phyloP scores from a whole-genome alignment of 2,888 invertebrate genomes.

The Atethmia centrago region DNA sequence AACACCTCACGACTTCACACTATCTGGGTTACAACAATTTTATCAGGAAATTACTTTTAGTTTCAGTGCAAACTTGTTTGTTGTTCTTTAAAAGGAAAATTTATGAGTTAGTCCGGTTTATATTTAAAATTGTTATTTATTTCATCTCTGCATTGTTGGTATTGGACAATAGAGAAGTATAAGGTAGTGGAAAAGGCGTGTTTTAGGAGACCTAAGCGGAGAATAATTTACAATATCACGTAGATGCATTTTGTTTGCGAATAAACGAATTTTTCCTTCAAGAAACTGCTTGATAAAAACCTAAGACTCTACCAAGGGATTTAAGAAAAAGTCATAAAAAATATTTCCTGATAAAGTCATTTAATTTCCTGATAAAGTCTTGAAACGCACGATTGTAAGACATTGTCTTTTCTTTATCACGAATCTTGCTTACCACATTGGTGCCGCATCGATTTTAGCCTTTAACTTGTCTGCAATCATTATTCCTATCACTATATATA shows the following conservation, averaged over 20 bases:
- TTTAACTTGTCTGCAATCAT: too few relatives aligned
- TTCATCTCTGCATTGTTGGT: background rate
- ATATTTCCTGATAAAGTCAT: too few relatives aligned
- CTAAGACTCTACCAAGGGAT: too few relatives aligned
- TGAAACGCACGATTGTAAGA: background rate
- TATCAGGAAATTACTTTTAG: conserved; percentile 59
- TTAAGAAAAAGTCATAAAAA: too few relatives aligned
- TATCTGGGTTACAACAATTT: conserved; percentile 51
- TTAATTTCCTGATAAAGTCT: too few relatives aligned
- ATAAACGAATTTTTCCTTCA: background rate
- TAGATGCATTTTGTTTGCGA: background rate
- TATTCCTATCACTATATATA: too few relatives aligned
- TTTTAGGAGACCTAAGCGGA: background rate
- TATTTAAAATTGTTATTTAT: conserved; percentile 44
- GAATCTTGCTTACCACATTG: background rate
- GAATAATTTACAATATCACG: background rate
- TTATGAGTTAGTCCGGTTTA: conserved; percentile 32
- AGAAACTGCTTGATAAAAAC: background rate
- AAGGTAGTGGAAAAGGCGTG: background rate
- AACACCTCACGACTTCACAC: conserved; percentile 34
- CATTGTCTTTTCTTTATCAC: background rate
- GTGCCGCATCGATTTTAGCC: too few relatives aligned
- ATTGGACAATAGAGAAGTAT: background rate
- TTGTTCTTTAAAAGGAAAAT: conserved; percentile 50
- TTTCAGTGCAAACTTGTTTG: conserved; percentile 39